phyloP scores from a whole-genome alignment of 2,888 invertebrate genomes.

The Xanthorhoe spadicearia region DNA sequence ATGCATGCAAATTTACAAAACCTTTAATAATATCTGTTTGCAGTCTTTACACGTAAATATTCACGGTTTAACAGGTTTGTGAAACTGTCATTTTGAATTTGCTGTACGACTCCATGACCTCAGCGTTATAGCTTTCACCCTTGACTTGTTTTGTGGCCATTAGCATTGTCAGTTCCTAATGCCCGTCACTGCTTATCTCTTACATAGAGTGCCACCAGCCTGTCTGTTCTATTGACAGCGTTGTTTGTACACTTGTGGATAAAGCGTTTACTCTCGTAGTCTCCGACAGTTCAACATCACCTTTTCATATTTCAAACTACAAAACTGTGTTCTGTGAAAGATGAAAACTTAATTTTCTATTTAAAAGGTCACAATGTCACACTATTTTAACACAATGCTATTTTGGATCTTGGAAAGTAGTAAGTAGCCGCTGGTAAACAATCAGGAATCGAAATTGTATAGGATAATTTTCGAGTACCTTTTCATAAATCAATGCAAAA shows the following conservation, averaged over 20 bases:
- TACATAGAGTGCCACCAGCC: background rate
- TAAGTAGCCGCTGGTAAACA: too few species aligned
- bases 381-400: too few species aligned
- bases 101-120: conserved; percentile 59
- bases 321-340: too few species aligned
- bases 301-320: too few species aligned
- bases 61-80: conserved; percentile 55
- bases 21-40: background rate
- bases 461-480: too few species aligned
- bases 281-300: too few species aligned
- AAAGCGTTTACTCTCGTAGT: background rate
- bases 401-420: too few species aligned
- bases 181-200: conserved; percentile 31
- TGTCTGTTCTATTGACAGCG: background rate
- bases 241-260: background rate
- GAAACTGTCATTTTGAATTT: conserved; percentile 51
- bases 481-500: too few species aligned
- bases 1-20: too few species aligned
- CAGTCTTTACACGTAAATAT: conserved; percentile 5
- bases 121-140: conserved; percentile 50
- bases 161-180: conserved; percentile 28
- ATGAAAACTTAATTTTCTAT: too few species aligned
- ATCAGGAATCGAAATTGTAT: too few species aligned
- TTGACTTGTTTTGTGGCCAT: conserved; percentile 41
- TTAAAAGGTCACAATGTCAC: too few species aligned